A percentile compares a stretch with the other conserved stretches of the same genome.
These are phyloP conservation scores for Dipodomys spectabilis DNA, from an alignment of 2,113 vertebrate genomes.

Conservation along the genomic window DNA sequence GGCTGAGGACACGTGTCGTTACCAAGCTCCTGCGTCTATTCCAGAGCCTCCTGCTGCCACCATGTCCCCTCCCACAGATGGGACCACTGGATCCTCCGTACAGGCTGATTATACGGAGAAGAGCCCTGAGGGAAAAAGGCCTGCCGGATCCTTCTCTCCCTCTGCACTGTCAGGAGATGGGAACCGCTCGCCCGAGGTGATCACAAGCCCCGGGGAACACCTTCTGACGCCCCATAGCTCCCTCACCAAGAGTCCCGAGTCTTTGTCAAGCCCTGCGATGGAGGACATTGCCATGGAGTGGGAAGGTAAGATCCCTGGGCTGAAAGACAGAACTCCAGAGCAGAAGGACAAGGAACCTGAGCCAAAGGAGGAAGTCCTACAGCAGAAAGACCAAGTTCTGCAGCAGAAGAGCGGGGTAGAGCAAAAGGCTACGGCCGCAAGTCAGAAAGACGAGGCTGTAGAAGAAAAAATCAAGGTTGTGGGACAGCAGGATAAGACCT, in stretches of 20 bases:
- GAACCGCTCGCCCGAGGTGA: conserved; percentile 11
- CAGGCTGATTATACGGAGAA: conserved; percentile 79
- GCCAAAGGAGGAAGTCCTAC: neutral
- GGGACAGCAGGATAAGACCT: neutral
- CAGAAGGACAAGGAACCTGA: conserved; percentile 26
- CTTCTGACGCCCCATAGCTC: conserved; percentile 65
- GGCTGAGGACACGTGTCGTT: conserved; percentile 41
- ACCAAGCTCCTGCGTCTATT: conserved; percentile 25
- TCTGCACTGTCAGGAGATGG: neutral
- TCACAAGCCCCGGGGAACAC: conserved; percentile 48
- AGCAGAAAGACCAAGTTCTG: conserved; percentile 39
- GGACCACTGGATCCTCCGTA: conserved; percentile 69
- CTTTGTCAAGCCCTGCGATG: conserved; percentile 67
- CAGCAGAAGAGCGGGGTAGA: conserved; percentile 2
- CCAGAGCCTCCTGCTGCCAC: conserved; percentile 67
- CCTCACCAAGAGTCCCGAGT: conserved; percentile 69
- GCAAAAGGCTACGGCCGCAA: neutral
- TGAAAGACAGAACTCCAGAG: conserved; percentile 55
- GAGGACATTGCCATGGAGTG: conserved; percentile 64
- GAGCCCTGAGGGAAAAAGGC: conserved; percentile 49
- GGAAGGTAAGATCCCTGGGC: conserved; percentile 56
- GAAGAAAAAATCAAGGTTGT: neutral
- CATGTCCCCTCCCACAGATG: conserved; percentile 48
- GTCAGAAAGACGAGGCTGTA: conserved; percentile 23
- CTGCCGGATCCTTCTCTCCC: conserved; percentile 59